Conservation (phyloP, 2,113 vertebrate genomes). For the Nymphicus hollandicus region DNA sequence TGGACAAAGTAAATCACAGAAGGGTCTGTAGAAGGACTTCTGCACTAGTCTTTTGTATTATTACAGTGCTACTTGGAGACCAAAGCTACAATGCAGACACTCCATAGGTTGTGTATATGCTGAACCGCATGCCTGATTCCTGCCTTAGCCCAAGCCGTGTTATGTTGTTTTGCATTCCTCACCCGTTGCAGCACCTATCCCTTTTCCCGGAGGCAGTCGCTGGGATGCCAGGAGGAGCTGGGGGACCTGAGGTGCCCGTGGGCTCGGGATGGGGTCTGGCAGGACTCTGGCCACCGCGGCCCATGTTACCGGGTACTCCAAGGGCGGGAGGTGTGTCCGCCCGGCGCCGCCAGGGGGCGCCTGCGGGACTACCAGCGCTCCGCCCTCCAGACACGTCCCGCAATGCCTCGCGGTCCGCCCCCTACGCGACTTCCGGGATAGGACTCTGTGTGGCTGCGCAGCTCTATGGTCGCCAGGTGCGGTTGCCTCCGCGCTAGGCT, state of each 20-base stretch:
- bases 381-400: neutral
- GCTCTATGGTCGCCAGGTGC: neutral
- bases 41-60: neutral
- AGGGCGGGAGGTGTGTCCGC: too few relatives aligned
- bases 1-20: neutral
- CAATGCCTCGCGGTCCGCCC: neutral
- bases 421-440: neutral
- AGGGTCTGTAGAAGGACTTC: neutral
- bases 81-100: rapidly evolving
- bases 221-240: neutral
- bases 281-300: neutral
- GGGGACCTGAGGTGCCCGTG: neutral
- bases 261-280: too few relatives aligned
- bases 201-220: neutral
- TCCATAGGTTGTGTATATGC: neutral
- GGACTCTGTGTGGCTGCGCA: neutral
- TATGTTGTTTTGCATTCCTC: neutral
- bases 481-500: neutral
- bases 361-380: too few relatives aligned
- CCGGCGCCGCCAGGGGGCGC: neutral
- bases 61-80: neutral
- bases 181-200: neutral
- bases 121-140: neutral
- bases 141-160: neutral
- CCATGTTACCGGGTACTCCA: too few relatives aligned